phyloP scores from a whole-genome alignment of 2,888 invertebrate species.

The Schizaphis graminum region DNA sequence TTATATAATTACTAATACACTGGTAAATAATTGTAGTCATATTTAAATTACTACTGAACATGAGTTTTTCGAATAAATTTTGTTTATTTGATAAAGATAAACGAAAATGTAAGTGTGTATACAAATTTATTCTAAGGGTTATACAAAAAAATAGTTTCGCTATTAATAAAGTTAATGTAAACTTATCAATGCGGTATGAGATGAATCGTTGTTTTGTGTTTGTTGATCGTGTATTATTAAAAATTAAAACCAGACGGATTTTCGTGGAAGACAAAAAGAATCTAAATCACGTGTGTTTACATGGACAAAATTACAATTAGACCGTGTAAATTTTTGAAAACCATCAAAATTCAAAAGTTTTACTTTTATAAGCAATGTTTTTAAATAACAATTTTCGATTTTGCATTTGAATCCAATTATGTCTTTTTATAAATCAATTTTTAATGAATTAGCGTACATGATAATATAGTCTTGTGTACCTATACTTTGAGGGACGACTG shows the following conservation, averaged over 20 bases:
- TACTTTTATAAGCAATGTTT: neutral
- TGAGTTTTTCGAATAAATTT: neutral
- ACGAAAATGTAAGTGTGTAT: neutral
- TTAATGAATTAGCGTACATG: neutral
- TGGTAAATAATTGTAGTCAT: neutral
- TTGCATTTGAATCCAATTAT: neutral
- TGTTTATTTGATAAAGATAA: neutral
- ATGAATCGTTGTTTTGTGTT: neutral
- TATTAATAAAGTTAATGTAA: slow-evolving; percentile 22
- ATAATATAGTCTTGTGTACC: neutral
- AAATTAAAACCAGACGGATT: neutral
- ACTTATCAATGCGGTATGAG: neutral
- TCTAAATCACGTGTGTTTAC: neutral
- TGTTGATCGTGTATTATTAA: neutral
- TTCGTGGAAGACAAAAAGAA: neutral
- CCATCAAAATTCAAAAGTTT: neutral
- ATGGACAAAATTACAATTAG: neutral
- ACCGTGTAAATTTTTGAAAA: neutral
- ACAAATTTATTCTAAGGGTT: neutral
- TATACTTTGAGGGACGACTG: neutral
- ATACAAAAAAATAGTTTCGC: neutral
- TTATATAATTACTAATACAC: neutral
- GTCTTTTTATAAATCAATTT: neutral
- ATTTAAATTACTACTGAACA: neutral
- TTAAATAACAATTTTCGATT: neutral